Conservation (phyloP, 2,113 vertebrate species). For the Hemiscyllium ocellatum region DNA sequence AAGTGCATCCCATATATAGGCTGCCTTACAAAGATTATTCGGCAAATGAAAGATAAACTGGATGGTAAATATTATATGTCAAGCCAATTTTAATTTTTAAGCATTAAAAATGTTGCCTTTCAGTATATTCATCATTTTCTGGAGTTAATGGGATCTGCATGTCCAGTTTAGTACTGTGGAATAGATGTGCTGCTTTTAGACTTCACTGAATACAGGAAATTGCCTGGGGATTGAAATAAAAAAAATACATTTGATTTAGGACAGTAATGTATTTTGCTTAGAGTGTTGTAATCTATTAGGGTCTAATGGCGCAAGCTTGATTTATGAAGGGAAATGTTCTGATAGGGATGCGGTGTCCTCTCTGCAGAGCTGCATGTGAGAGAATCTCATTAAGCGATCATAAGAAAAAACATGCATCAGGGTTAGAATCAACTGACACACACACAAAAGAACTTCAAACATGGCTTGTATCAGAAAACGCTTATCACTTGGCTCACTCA, state of each 20-base stretch:
- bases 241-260: conserved; percentile 13
- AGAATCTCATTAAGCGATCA: background rate
- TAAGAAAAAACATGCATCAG: conserved; percentile 28
- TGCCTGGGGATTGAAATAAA: background rate
- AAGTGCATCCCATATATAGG: background rate
- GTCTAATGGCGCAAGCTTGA: background rate
- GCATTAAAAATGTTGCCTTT: background rate
- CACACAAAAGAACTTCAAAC: background rate
- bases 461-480: background rate
- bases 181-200: background rate
- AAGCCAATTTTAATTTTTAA: background rate
- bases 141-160: background rate
- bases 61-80: background rate
- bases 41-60: conserved; percentile 4
- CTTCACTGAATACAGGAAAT: conserved; percentile 2
- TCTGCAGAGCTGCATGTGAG: background rate
- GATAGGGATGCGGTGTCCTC: no score
- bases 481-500: conserved; percentile 2
- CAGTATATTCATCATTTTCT: background rate
- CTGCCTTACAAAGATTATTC: background rate
- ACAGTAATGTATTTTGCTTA: conserved; percentile 14
- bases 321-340: background rate
- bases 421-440: background rate
- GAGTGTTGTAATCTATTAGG: background rate
- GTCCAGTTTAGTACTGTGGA: background rate